Evolutionary conservation across 2,888 invertebrate species (phyloP).

Genomic region (Thecophora atra): DNA sequence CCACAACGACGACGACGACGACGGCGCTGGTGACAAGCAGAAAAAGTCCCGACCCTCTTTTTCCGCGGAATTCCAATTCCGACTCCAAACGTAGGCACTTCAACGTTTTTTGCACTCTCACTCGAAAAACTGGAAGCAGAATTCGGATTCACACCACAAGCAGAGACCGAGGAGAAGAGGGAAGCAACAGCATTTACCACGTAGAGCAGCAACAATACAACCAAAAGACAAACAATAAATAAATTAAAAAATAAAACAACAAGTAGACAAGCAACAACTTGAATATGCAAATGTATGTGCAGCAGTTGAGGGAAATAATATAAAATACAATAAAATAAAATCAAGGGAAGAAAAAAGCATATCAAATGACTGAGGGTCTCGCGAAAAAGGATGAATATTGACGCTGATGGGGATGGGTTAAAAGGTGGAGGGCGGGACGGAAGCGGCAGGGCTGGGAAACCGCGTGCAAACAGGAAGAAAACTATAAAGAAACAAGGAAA

Average conservation of each 20-base stretch:
- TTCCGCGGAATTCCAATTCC: constrained; percentile 9
- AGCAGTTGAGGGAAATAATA: not conserved
- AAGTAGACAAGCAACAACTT: constrained; percentile 20
- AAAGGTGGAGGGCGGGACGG: not conserved
- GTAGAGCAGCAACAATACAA: not conserved
- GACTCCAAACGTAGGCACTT: constrained; percentile 19
- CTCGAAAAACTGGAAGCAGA: not conserved
- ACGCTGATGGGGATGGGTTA: too few species aligned
- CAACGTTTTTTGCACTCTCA: constrained; percentile 24
- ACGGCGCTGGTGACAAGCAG: constrained; percentile 1
- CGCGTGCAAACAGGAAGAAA: not conserved
- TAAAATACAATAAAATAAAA: not conserved
- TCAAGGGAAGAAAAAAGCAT: not conserved
- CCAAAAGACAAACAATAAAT: not conserved
- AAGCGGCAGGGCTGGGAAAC: not conserved
- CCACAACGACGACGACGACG: not conserved
- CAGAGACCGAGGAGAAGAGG: not conserved
- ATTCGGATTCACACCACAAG: not conserved
- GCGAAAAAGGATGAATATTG: too few species aligned
- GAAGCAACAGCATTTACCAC: not conserved
- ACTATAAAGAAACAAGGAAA: not conserved
- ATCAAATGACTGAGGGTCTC: too few species aligned
- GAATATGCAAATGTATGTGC: constrained; percentile 30
- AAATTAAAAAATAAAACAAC: not conserved
- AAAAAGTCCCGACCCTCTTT: constrained; percentile 23